Base-by-base conservation (phyloP, 2,888 invertebrate species). In the Synanthedon tipuliformis region DNA sequence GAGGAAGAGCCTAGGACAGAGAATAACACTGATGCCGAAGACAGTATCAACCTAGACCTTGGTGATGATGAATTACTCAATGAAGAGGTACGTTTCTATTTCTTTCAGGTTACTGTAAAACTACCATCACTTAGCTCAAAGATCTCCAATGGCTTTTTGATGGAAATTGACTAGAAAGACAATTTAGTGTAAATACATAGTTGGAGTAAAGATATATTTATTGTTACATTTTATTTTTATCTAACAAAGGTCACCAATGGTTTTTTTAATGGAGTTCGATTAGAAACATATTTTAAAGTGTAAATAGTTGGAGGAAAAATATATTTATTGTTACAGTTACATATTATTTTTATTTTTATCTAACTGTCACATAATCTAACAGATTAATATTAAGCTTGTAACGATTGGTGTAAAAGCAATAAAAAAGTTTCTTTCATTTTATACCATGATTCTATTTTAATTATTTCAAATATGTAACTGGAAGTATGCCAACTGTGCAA, bases 51-150 rank as follows among this genome's bases (percentile, higher is more conserved):
- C 73, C 84, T 94, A 62, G 93, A 93, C 55, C 90, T 94, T 73
- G 94, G 93, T 48, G 94, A 94, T 78, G 94, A 94, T 75, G 94
- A 94, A 82, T 87, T 94, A 56, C 89, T 94, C 55, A 93, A 92
- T 75, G 93, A 93, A 78, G 93, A 94, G 90, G 94, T 93, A 89
- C 69, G 78, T 80, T 85, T 79, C 65, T 85, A 85, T 86, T 71
- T 86, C 78, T 85, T 85, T 81, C 78, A 70, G 60, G 77, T 86
- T 58, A 78, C 80, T 54, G 75, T 84, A 60, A 73, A 72, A 60
- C 68, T 86, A 57, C 76, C 81, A 49, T 59, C 68, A 50, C 58
- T 67, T 59, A 67, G 63, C 56, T 55, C 68, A 51, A 73, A 74
- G 62, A 57, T 74, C 45, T 64, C 76, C 52, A 81, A 82, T 66